phyloP scores from a whole-genome alignment of 2,113 vertebrate species.

The Solea senegalensis region DNA sequence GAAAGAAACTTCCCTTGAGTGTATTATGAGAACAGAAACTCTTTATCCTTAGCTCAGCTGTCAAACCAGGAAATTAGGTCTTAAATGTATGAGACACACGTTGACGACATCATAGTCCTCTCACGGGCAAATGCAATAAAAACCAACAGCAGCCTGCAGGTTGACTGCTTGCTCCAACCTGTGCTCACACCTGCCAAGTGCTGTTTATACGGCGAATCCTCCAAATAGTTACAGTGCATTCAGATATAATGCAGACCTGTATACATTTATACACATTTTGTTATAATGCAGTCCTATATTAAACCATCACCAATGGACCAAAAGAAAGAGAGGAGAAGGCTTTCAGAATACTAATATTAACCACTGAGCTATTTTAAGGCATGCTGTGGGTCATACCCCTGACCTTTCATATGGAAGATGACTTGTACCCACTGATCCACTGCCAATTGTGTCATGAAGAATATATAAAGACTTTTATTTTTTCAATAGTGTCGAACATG shows the following conservation, averaged over 20 bases:
- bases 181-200: conserved; percentile 38
- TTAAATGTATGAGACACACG: conserved; percentile 64
- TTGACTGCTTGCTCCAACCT: conserved; percentile 23
- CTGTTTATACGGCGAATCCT: conserved; percentile 16
- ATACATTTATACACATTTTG: too few species aligned
- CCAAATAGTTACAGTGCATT: conserved; percentile 16
- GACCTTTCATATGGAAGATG: too few species aligned
- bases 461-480: too few species aligned
- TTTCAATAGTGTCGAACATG: too few species aligned
- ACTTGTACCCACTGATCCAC: too few species aligned
- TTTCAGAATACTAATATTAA: too few species aligned
- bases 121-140: conserved; percentile 68
- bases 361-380: too few species aligned
- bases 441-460: too few species aligned
- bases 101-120: conserved; percentile 68
- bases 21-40: conserved; percentile 58
- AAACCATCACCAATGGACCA: too few species aligned
- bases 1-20: conserved; percentile 32
- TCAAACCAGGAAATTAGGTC: conserved; percentile 61
- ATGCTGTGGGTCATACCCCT: too few species aligned
- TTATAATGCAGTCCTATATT: too few species aligned
- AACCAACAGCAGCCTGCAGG: conserved; percentile 33
- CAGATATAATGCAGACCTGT: neutral
- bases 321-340: too few species aligned
- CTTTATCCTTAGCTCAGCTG: conserved; percentile 56